Percentiles rank a stretch among this genome's conserved stretches.
Evolutionary conservation across 1,140 invertebrate species (phyloP).

Genomic region (Drosophila parvula): DNA sequence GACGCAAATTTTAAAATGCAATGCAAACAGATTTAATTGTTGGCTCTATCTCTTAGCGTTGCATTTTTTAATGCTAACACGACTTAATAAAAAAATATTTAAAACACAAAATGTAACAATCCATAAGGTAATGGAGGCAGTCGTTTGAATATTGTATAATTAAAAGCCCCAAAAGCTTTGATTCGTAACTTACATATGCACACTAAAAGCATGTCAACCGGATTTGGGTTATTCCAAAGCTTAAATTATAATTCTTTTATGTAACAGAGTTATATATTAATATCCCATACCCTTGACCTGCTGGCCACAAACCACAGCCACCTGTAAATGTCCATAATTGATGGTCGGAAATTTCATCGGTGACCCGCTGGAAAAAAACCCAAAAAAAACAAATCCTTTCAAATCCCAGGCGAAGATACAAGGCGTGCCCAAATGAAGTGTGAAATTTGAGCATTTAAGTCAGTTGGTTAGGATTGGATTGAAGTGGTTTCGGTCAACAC

Average conservation of each 20-base stretch:
- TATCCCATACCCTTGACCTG: conserved; percentile 1
- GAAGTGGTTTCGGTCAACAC: conserved; percentile 28
- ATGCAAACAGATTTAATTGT: neutral
- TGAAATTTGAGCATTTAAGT: conserved; percentile 60
- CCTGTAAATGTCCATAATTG: conserved; percentile 20
- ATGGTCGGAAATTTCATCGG: conserved; percentile 19
- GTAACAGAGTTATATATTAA: neutral
- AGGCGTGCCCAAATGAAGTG: conserved; percentile 55
- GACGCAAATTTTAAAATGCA: neutral
- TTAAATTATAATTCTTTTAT: neutral
- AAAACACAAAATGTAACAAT: neutral
- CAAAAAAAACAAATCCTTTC: conserved; percentile 21
- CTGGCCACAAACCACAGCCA: conserved; percentile 24
- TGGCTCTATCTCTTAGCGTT: too few species aligned
- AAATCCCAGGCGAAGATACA: conserved; percentile 12
- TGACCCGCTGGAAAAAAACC: conserved; percentile 10
- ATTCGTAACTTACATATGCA: neutral
- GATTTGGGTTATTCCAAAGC: neutral
- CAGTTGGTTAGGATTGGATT: conserved; percentile 12
- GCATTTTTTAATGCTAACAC: neutral
- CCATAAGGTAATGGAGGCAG: neutral
- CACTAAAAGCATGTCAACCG: neutral
- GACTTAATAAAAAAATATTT: neutral
- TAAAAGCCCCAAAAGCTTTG: neutral
- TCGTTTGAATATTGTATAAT: neutral